Conservation (phyloP, 1,140 invertebrate genomes). For the Heliconius eleuchia region DNA sequence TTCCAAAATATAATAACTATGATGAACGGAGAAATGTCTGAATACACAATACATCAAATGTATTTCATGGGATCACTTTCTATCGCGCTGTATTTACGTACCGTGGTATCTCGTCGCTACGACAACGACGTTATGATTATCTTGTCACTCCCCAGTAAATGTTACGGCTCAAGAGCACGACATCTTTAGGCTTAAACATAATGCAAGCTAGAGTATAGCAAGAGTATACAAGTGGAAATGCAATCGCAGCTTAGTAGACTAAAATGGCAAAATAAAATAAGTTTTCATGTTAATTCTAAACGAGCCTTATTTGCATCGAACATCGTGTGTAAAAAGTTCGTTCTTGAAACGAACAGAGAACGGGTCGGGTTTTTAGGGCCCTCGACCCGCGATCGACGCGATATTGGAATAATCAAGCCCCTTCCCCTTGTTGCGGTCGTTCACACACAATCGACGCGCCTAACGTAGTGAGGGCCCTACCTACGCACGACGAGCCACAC, state of each 20-base stretch:
- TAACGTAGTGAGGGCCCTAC: slow-evolving; percentile 62
- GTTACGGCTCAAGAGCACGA: slow-evolving; percentile 5
- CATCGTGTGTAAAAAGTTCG: slow-evolving; percentile 41
- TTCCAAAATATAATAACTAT: too few relatives aligned
- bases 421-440: slow-evolving; percentile 74
- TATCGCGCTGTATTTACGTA: slow-evolving; percentile 12
- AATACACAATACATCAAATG: not conserved
- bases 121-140: slow-evolving; percentile 22
- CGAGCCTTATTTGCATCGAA: slow-evolving; percentile 65
- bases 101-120: slow-evolving; percentile 11
- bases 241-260: not conserved
- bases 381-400: slow-evolving; percentile 65
- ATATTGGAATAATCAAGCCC: slow-evolving; percentile 72
- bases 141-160: slow-evolving; percentile 27
- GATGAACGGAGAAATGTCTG: not conserved
- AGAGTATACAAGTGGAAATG: not conserved
- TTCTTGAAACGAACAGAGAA: slow-evolving; percentile 45
- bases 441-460: slow-evolving; percentile 74
- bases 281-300: slow-evolving; percentile 58
- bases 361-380: slow-evolving; percentile 65
- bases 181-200: slow-evolving; percentile 6
- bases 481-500: slow-evolving; percentile 70
- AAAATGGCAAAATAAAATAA: slow-evolving; percentile 40
- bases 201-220: not conserved
- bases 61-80: slow-evolving; percentile 13